A percentile compares a stretch with the other conserved stretches of the same genome.
Conservation (phyloP, 2,888 invertebrate species). For the Atethmia centrago region DNA sequence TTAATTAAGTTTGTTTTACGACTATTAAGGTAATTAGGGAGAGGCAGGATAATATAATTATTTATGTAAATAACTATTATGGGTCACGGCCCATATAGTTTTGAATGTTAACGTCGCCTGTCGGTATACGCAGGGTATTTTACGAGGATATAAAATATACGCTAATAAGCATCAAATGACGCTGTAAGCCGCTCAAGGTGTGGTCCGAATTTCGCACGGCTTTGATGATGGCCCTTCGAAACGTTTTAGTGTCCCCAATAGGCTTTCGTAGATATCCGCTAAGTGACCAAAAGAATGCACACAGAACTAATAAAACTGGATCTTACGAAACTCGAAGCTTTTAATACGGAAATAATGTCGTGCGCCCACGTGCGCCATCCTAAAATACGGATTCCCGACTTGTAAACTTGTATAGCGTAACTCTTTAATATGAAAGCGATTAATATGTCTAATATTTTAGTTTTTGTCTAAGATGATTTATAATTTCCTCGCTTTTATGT, state of each 20-base stretch:
- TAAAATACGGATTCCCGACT: conserved; percentile 70
- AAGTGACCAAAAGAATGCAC: conserved; percentile 82
- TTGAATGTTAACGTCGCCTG: conserved; percentile 55
- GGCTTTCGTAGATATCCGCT: conserved; percentile 81
- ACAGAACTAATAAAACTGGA: conserved; percentile 76
- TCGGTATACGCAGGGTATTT: conserved; percentile 52
- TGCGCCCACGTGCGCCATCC: conserved; percentile 76
- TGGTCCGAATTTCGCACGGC: conserved; percentile 82
- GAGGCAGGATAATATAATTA: conserved; percentile 66
- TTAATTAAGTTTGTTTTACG: conserved; percentile 69
- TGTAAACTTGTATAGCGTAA: conserved; percentile 71
- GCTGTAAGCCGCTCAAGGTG: conserved; percentile 69
- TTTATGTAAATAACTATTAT: conserved; percentile 67
- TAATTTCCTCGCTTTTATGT: conserved; percentile 67
- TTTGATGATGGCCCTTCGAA: conserved; percentile 77
- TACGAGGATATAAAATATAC: conserved; percentile 63
- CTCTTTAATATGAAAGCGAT: conserved; percentile 72
- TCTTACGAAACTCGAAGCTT: conserved; percentile 77
- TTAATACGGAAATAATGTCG: conserved; percentile 79
- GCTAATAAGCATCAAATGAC: conserved; percentile 66
- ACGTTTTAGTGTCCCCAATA: conserved; percentile 75
- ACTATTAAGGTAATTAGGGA: conserved; percentile 66
- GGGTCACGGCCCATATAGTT: conserved; percentile 67
- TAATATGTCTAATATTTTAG: conserved; percentile 71
- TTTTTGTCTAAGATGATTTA: conserved; percentile 68